Evolutionary conservation across 2,888 invertebrate genomes (phyloP).

Genomic region (Euplexia lucipara): DNA sequence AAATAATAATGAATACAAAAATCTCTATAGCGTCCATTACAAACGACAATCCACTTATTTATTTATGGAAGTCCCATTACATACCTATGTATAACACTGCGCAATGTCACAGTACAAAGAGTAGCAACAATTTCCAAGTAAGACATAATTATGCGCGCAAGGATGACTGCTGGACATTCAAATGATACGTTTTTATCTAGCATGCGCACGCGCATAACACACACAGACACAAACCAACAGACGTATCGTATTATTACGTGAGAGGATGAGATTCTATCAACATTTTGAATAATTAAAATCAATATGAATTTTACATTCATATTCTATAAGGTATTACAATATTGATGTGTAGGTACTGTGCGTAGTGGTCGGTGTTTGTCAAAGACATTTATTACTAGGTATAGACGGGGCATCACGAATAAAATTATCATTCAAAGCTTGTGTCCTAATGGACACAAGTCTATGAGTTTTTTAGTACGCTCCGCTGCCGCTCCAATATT

Average conservation of each 20-base stretch:
- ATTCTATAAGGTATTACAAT: conserved; percentile 53
- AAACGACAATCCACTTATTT: conserved; percentile 47
- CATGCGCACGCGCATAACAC: conserved; percentile 49
- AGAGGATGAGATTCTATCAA: conserved; percentile 45
- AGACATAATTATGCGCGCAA: conserved; percentile 68
- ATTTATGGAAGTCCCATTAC: conserved; percentile 23
- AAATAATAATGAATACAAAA: conserved; percentile 17
- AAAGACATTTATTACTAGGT: too few relatives aligned
- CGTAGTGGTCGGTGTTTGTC: conserved; percentile 51
- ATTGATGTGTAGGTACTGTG: conserved; percentile 50
- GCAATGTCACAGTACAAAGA: conserved; percentile 57
- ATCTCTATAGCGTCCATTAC: conserved; percentile 9
- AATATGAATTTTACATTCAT: conserved; percentile 53
- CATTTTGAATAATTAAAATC: conserved; percentile 56
- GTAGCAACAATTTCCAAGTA: conserved; percentile 64
- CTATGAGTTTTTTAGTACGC: too few relatives aligned
- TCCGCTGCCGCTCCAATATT: too few relatives aligned
- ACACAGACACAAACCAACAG: conserved; percentile 25
- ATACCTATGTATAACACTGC: conserved; percentile 41
- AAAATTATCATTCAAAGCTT: too few relatives aligned
- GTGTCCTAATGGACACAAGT: too few relatives aligned
- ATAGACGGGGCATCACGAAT: too few relatives aligned
- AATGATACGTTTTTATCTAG: conserved; percentile 73
- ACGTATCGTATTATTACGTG: conserved; percentile 29
- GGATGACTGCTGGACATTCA: conserved; percentile 68